A percentile compares a stretch with the other conserved stretches of the same genome.
Evolutionary conservation across 2,888 invertebrate genomes (phyloP).

Genomic region (Patella caerulea): DNA sequence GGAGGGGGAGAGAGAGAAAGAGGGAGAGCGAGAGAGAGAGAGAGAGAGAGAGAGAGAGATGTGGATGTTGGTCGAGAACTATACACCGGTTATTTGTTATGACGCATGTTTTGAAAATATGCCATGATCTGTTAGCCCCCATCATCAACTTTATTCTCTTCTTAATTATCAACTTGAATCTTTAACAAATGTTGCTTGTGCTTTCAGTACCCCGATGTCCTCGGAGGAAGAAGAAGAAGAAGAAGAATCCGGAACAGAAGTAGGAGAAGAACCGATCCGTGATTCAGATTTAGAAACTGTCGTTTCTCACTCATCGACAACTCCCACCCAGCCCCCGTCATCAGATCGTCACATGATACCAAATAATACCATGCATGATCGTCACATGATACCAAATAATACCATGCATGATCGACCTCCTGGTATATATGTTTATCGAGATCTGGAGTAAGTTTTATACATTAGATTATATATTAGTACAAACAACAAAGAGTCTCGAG

Average conservation of each 20-base stretch:
- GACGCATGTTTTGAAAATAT: no score
- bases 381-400: slow-evolving; percentile 17
- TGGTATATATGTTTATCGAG: slow-evolving; percentile 68
- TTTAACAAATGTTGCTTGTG: not conserved
- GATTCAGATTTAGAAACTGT: slow-evolving; percentile 31
- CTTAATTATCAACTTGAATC: not conserved
- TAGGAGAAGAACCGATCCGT: slow-evolving; percentile 18
- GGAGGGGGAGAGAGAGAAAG: no score
- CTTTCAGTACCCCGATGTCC: not conserved
- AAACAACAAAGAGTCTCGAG: no score
- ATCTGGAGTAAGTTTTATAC: slow-evolving; percentile 39
- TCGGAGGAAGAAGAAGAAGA: slow-evolving; percentile 26
- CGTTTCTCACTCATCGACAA: not conserved
- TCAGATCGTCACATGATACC: slow-evolving; percentile 6
- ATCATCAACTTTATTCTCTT: not conserved
- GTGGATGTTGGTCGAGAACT: no score
- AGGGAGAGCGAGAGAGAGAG: no score
- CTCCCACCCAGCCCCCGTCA: not conserved
- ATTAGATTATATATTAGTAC: no score
- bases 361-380: slow-evolving; percentile 29
- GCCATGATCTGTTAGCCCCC: no score
- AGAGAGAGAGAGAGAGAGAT: no score
- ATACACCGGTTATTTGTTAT: no score
- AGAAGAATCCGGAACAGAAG: slow-evolving; percentile 78
- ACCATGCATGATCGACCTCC: slow-evolving; percentile 47